Evolutionary conservation across 2,113 vertebrate genomes (phyloP).

Genomic region (Tetrax tetrax): DNA sequence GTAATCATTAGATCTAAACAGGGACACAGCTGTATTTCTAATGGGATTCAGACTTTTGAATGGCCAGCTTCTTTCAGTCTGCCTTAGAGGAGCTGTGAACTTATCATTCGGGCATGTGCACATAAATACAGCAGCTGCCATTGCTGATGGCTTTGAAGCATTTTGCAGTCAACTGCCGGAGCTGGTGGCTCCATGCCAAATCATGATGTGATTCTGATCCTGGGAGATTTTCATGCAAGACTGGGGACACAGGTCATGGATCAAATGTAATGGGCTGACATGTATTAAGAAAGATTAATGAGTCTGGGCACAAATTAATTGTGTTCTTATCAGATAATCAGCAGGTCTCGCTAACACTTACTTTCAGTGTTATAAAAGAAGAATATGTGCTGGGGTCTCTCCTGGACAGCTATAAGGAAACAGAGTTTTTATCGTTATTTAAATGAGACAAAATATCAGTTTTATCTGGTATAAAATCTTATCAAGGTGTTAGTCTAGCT

Average conservation of each 20-base stretch:
- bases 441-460: not conserved
- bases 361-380: slow-evolving; percentile 28
- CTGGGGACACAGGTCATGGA: slow-evolving; percentile 58
- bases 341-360: slow-evolving; percentile 51
- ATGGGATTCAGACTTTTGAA: slow-evolving; percentile 15
- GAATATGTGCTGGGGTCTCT: not conserved
- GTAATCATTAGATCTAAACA: slow-evolving; percentile 21
- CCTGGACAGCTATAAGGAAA: not conserved
- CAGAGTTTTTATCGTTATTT: slow-evolving; percentile 1
- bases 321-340: slow-evolving; percentile 63
- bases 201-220: slow-evolving; percentile 38
- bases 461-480: slow-evolving; percentile 53
- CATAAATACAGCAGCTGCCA: slow-evolving; percentile 51
- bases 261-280: slow-evolving; percentile 66
- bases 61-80: slow-evolving; percentile 10
- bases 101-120: slow-evolving; percentile 6
- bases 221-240: slow-evolving; percentile 63
- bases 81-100: slow-evolving; percentile 52
- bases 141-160: slow-evolving; percentile 40
- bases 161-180: slow-evolving; percentile 39
- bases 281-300: slow-evolving; percentile 73
- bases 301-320: slow-evolving; percentile 73
- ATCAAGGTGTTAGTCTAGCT: slow-evolving; percentile 29
- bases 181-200: slow-evolving; percentile 46
- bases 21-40: slow-evolving; percentile 58